A percentile compares a stretch with the other conserved stretches of the same genome.
phyloP scores from a whole-genome alignment of 2,113 vertebrate genomes.

The Vanacampus margaritifer region DNA sequence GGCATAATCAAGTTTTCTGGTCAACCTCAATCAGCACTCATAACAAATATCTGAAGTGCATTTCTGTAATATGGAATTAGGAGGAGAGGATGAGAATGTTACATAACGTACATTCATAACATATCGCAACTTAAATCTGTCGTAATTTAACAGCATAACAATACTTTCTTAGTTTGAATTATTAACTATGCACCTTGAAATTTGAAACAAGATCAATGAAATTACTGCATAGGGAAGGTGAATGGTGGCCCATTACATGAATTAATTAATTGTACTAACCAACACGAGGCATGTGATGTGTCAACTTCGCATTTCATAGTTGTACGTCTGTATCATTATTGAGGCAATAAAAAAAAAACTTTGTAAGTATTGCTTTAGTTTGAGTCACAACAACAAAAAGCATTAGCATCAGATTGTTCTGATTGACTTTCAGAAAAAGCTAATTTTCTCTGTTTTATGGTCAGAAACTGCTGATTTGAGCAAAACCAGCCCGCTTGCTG shows the following conservation, averaged over 20 bases:
- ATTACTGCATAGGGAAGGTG: neutral
- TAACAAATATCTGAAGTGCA: slow-evolving; percentile 49
- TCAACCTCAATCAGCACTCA: slow-evolving; percentile 43
- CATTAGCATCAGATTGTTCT: too few relatives aligned
- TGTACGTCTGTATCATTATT: too few relatives aligned
- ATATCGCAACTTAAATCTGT: neutral
- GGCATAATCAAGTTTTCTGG: slow-evolving; percentile 27
- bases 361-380: too few relatives aligned
- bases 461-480: too few relatives aligned
- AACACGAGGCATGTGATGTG: too few relatives aligned
- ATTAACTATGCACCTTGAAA: neutral
- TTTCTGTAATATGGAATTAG: slow-evolving; percentile 40
- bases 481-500: too few relatives aligned
- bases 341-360: too few relatives aligned
- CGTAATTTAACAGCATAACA: slow-evolving; percentile 1
- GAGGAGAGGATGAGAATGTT: slow-evolving; percentile 8
- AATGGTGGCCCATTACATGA: neutral
- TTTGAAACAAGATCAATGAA: neutral
- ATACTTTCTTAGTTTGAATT: slow-evolving; percentile 29
- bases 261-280: neutral
- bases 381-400: too few relatives aligned
- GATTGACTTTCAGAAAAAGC: too few relatives aligned
- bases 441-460: too few relatives aligned
- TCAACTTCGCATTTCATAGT: too few relatives aligned
- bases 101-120: neutral